Evolutionary conservation across 2,888 invertebrate species (phyloP).

Genomic region (Agriopis marginaria): DNA sequence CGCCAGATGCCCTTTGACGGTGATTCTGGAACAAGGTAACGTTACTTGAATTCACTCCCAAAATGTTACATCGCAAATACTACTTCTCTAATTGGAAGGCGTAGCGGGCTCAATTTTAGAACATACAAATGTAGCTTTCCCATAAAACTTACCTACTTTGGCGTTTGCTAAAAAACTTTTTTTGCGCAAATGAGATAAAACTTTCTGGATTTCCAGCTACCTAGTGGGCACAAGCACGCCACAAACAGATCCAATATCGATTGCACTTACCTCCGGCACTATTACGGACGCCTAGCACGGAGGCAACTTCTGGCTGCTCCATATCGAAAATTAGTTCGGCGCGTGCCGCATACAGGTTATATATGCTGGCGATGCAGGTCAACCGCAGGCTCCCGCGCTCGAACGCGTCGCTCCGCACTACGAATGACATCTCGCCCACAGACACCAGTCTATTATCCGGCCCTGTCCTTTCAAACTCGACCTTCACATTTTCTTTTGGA

Average conservation of each 20-base stretch:
- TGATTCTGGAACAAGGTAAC: constrained; percentile 70
- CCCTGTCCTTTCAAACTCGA: constrained; percentile 72
- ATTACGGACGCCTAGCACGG: constrained; percentile 90
- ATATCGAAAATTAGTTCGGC: constrained; percentile 89
- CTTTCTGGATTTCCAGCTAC: constrained; percentile 4
- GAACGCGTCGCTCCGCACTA: constrained; percentile 88
- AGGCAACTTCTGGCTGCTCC: constrained; percentile 91
- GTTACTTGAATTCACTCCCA: constrained; percentile 8
- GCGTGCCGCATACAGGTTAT: constrained; percentile 88
- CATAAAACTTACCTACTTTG: not conserved
- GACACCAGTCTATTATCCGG: constrained; percentile 77
- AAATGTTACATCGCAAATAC: constrained; percentile 2
- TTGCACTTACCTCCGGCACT: constrained; percentile 82
- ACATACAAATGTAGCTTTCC: not conserved
- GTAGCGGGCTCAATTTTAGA: not conserved
- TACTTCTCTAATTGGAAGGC: not conserved
- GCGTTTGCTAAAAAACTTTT: not conserved
- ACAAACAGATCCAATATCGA: constrained; percentile 50
- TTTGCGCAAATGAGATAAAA: constrained; percentile 12
- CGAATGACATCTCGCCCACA: constrained; percentile 85
- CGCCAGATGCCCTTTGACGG: constrained; percentile 60
- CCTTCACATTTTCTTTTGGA: constrained; percentile 71
- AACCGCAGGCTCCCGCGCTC: constrained; percentile 88
- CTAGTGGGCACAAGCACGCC: constrained; percentile 1
- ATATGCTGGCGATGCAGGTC: constrained; percentile 89